phyloP scores from a whole-genome alignment of 2,888 invertebrate species.

The Tridacna crocea region DNA sequence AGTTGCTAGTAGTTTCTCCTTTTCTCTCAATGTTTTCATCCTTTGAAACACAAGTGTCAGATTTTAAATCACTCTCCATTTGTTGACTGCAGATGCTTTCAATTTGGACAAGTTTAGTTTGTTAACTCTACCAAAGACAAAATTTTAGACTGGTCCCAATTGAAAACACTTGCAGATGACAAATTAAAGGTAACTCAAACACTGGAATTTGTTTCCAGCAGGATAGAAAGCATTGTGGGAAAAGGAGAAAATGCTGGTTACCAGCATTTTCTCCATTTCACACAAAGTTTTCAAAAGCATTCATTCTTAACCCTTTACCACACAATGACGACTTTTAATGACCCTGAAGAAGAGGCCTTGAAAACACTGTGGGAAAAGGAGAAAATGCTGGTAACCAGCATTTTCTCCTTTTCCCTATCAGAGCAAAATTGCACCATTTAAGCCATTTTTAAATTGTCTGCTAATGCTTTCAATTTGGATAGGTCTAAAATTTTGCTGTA shows the following conservation, averaged over 20 bases:
- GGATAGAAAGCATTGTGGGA: too few species aligned
- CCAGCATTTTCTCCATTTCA: neutral
- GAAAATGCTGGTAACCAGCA: neutral
- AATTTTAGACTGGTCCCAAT: too few species aligned
- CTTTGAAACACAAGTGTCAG: too few species aligned
- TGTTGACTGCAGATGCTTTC: too few species aligned
- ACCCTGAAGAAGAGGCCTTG: neutral
- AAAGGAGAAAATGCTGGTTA: neutral
- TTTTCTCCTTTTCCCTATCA: neutral
- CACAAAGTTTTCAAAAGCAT: neutral
- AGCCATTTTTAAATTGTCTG: neutral
- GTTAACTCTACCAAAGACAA: too few species aligned
- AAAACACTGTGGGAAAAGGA: neutral
- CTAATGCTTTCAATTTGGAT: neutral
- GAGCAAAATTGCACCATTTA: neutral
- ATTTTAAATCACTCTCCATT: too few species aligned
- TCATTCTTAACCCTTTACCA: too few species aligned
- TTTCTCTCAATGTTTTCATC: neutral
- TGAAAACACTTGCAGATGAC: too few species aligned
- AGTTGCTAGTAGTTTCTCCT: neutral
- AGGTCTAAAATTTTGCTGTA: neutral
- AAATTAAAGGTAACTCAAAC: too few species aligned
- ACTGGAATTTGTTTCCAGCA: too few species aligned
- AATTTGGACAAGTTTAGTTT: too few species aligned
- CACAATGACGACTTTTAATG: neutral